Conservation (phyloP, 2,113 vertebrate genomes). For the Microtus pennsylvanicus region DNA sequence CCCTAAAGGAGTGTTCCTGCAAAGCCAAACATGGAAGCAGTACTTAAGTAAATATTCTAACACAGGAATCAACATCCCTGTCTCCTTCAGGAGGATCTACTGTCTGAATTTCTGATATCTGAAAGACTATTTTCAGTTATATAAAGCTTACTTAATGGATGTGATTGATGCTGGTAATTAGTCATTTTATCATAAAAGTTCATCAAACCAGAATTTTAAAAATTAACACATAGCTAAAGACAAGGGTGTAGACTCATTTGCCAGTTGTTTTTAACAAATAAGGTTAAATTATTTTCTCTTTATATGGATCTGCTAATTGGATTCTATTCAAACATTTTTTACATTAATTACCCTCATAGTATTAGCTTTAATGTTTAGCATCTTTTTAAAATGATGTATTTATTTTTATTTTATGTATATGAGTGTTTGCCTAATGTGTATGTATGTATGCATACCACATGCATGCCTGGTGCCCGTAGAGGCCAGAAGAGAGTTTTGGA, state of each 20-base stretch:
- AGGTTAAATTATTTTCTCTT: background rate
- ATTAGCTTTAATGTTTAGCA: background rate
- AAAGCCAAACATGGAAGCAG: background rate
- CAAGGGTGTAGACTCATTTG: background rate
- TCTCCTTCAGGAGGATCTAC: background rate
- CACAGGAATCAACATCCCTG: background rate
- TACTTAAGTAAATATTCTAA: background rate
- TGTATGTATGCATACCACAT: background rate
- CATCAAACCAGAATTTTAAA: background rate
- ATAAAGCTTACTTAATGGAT: background rate
- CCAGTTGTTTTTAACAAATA: background rate
- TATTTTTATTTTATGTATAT: background rate
- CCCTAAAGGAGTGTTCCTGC: background rate
- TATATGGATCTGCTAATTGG: background rate
- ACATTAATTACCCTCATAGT: background rate
- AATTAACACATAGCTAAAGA: background rate
- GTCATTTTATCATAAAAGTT: background rate
- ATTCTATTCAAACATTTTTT: background rate
- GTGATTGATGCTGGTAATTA: background rate
- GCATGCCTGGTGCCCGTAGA: background rate
- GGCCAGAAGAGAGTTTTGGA: background rate
- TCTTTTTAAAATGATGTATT: background rate
- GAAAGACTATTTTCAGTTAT: conserved; percentile 12
- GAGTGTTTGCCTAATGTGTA: background rate
- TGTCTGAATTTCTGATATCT: background rate